A percentile compares a stretch with the other conserved stretches of the same genome.
phyloP scores from a whole-genome alignment of 2,888 invertebrate genomes.

The Parapristionchus giblindavisi region DNA sequence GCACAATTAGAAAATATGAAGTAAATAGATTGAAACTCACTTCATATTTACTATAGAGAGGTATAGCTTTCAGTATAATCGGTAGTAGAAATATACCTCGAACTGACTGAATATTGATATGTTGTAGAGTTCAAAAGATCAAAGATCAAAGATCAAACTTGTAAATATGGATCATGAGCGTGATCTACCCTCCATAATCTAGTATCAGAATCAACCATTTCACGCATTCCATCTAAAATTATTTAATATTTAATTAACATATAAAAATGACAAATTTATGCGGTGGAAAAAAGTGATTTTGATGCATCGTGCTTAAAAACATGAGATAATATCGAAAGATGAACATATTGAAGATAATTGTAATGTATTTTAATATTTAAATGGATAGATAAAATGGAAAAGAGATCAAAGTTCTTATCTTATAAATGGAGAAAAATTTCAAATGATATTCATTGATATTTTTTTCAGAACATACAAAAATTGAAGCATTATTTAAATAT shows the following conservation, averaged over 20 bases:
- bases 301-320: too few relatives aligned
- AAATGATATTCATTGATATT: too few relatives aligned
- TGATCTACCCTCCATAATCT: constrained; percentile 31
- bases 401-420: too few relatives aligned
- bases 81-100: constrained; percentile 17
- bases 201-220: constrained; percentile 2
- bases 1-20: too few relatives aligned
- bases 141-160: neutral
- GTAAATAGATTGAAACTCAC: neutral
- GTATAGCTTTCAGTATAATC: constrained; percentile 7
- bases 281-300: neutral
- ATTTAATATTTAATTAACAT: neutral
- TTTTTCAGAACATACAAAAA: too few relatives aligned
- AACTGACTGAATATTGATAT: neutral
- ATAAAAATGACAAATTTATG: neutral
- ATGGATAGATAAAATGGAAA: too few relatives aligned
- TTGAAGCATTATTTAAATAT: too few relatives aligned
- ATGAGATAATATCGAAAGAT: too few relatives aligned
- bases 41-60: constrained; percentile 29
- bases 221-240: constrained; percentile 24
- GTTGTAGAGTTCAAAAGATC: neutral
- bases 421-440: too few relatives aligned
- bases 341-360: too few relatives aligned
- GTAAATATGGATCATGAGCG: constrained; percentile 23
- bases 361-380: too few relatives aligned